A percentile compares a stretch with the other conserved stretches of the same genome.
Evolutionary conservation across 2,797 vertebrate genomes (phyloP).

Genomic region (Pipistrellus kuhlii): DNA sequence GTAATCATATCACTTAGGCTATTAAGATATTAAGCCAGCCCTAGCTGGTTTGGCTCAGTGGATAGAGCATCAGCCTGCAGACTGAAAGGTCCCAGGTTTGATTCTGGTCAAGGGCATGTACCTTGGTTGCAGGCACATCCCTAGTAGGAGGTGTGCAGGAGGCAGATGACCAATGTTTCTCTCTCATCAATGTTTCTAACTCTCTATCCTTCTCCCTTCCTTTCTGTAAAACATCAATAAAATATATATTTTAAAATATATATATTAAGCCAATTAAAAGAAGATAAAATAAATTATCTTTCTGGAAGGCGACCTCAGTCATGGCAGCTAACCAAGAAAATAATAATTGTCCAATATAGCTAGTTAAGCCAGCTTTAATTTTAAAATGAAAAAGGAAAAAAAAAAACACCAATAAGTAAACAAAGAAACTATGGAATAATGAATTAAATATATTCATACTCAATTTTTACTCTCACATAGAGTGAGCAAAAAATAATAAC

Average conservation of each 20-base stretch:
- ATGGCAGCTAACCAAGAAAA: slow-evolving; percentile 39
- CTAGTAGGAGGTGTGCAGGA: too few relatives aligned
- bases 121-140: too few relatives aligned
- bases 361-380: slow-evolving; percentile 52
- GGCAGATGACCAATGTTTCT: too few relatives aligned
- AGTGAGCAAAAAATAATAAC: slow-evolving; percentile 9
- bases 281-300: slow-evolving; percentile 10
- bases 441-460: background rate
- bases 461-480: background rate
- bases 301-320: slow-evolving; percentile 5
- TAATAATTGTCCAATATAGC: slow-evolving; percentile 10
- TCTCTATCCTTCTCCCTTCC: too few relatives aligned
- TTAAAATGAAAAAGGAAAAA: background rate
- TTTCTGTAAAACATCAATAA: too few relatives aligned
- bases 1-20: background rate
- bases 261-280: slow-evolving; percentile 36
- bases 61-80: too few relatives aligned
- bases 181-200: too few relatives aligned
- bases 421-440: background rate
- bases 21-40: background rate
- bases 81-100: too few relatives aligned
- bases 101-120: too few relatives aligned
- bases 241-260: background rate
- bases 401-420: background rate
- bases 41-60: too few relatives aligned